Evolutionary conservation across 2,113 vertebrate genomes (phyloP), one percentile per base, ranked within the genome.

Genomic region (Siphamia tubifer): DNA sequence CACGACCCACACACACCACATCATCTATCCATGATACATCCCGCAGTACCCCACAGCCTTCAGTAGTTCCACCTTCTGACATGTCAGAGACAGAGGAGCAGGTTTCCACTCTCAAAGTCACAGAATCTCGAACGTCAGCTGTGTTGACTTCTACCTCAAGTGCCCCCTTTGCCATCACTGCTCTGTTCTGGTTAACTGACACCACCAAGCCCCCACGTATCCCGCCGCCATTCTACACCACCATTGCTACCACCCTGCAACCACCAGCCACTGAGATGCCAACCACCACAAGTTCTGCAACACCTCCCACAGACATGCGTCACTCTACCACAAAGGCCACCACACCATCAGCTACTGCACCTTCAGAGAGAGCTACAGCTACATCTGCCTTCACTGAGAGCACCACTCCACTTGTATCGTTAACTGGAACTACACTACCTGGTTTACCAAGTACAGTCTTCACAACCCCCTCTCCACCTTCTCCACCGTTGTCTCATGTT

Each of bases 71-170:
- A 3, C 28, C 72, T 31, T 4, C 56, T 54, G 65, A 81, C 16
- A 73, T 27, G 20, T 79, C 90, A 24, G 85, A 79, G 21, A 39
- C 73, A 34, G 48, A 55, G 35, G 68, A 73, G 70, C 64, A 55
- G 3, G 20, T 42, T 8, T 71, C 83, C 13, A 87, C 83, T 15
- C 24, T 54, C 27, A 74, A 31, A 54, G 80, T 79, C 32, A 78
- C 90, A 0, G 61, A 75, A 38, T 34, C 36, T 2, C 58, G 27
- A 1, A 6, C 64, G 19, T 35, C 71, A 1, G 52, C 48, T 36
- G 27, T 20, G 34, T 43, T 5, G 73, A 80, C 68, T 1, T 12
- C 28, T 2, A 65, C 83, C 2, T 92, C 52, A 55, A 58, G 74
- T 1, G 15, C 61, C 8, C 72, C 84, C 1, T 57, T 51, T n/a